phyloP scores from a whole-genome alignment of 2,888 invertebrate genomes.

The Ashinkailepas kermadecensis region DNA sequence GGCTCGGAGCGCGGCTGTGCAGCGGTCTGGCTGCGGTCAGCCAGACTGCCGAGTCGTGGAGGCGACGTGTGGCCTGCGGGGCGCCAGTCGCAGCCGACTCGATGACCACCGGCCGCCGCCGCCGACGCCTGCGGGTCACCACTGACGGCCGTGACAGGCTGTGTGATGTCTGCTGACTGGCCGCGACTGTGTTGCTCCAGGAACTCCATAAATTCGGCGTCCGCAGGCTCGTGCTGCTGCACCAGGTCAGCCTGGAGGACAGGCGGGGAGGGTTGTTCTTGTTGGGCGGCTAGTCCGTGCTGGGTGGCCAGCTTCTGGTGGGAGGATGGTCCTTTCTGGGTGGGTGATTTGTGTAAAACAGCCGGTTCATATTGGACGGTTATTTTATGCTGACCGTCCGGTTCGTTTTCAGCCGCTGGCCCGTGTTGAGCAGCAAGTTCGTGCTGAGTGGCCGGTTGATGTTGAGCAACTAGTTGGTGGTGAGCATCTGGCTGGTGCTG shows the following conservation, averaged over 20 bases:
- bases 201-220: not conserved
- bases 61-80: not conserved
- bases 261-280: too few species aligned
- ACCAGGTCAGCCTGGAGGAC: too few species aligned
- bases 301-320: too few species aligned
- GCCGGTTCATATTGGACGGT: too few species aligned
- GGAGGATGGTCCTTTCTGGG: too few species aligned
- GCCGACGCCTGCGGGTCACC: not conserved
- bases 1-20: not conserved
- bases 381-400: not conserved
- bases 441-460: too few species aligned
- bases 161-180: not conserved
- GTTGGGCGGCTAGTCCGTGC: too few species aligned
- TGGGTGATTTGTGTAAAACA: too few species aligned
- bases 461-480: too few species aligned
- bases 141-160: not conserved
- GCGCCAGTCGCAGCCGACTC: not conserved
- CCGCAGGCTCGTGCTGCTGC: not conserved
- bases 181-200: conserved; percentile 17
- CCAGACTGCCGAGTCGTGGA: too few species aligned
- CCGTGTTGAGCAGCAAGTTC: not conserved
- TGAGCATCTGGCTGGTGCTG: too few species aligned
- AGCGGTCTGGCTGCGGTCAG: not conserved
- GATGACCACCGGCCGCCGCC: not conserved
- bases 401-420: not conserved